These are phyloP conservation scores for Contarinia nasturtii DNA, from an alignment of 1,140 invertebrate genomes.

Conservation along the genomic window DNA sequence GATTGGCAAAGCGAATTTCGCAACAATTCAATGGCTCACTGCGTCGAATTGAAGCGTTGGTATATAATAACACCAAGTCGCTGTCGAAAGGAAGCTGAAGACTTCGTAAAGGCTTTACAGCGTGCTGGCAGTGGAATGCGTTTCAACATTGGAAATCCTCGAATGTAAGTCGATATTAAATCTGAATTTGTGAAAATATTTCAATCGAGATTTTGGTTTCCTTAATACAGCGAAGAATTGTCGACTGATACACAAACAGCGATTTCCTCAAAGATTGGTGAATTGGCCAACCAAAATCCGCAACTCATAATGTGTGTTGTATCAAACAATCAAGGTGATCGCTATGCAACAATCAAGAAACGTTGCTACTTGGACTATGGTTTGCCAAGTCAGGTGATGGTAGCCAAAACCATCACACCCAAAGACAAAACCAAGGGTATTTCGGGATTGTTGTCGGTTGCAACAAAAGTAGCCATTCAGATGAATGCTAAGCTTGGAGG, in stretches of 20 bases:
- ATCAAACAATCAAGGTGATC: constrained; percentile 39
- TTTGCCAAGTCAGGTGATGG: constrained; percentile 49
- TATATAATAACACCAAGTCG: constrained; percentile 25
- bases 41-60: constrained; percentile 10
- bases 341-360: constrained; percentile 64
- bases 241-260: constrained; percentile 19
- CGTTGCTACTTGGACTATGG: constrained; percentile 54
- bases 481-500: constrained; percentile 83
- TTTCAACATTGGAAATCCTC: constrained; percentile 25
- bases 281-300: constrained; percentile 23
- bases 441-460: constrained; percentile 38
- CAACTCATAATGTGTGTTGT: constrained; percentile 41
- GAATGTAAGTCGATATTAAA: constrained; percentile 3
- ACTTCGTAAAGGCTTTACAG: constrained; percentile 24
- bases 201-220: constrained; percentile 2
- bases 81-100: constrained; percentile 19
- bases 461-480: constrained; percentile 61
- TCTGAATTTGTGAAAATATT: not conserved
- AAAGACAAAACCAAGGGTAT: constrained; percentile 18
- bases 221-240: constrained; percentile 9
- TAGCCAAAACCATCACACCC: constrained; percentile 30
- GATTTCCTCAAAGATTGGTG: constrained; percentile 30
- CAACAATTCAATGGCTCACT: not conserved
- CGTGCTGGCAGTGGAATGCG: constrained; percentile 24
- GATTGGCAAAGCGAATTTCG: not conserved